Percentiles rank a stretch among this genome's conserved stretches.
These are phyloP conservation scores for Epizoanthus stellaris DNA, from an alignment of 92 coral and sea anemone species.

Conservation along the genomic window DNA sequence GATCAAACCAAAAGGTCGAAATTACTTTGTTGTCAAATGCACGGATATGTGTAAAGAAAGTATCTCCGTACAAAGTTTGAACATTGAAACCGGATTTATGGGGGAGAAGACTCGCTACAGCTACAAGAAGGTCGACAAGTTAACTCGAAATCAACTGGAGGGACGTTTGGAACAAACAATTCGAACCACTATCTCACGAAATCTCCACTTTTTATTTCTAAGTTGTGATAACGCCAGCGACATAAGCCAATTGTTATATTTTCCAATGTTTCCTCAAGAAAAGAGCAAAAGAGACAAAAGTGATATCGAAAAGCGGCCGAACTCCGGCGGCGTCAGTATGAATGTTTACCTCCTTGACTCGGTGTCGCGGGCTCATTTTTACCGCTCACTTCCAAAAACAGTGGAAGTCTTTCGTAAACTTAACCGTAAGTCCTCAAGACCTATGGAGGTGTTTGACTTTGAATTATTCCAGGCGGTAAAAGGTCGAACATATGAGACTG, in stretches of 20 bases:
- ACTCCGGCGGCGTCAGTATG: constrained; percentile 24
- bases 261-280: constrained; percentile 4
- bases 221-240: background rate
- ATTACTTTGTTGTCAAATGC: constrained; percentile 4
- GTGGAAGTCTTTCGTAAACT: constrained; percentile 17
- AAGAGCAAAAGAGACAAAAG: background rate
- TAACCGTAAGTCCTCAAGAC: background rate
- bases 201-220: background rate
- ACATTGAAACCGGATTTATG: constrained; percentile 4
- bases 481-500: constrained; percentile 40
- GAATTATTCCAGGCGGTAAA: constrained; percentile 43
- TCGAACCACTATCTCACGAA: background rate
- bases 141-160: background rate
- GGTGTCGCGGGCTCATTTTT: constrained; percentile 45
- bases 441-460: constrained; percentile 35
- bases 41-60: background rate
- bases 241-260: background rate
- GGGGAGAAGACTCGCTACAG: background rate
- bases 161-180: background rate
- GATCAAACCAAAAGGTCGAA: background rate
- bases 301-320: background rate
- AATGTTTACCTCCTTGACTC: constrained; percentile 40
- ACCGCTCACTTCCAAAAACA: constrained; percentile 50
- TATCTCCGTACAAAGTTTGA: background rate
- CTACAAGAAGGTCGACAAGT: background rate